Evolutionary conservation across 2,113 vertebrate genomes (phyloP).

Genomic region (Chaetura pelagica): DNA sequence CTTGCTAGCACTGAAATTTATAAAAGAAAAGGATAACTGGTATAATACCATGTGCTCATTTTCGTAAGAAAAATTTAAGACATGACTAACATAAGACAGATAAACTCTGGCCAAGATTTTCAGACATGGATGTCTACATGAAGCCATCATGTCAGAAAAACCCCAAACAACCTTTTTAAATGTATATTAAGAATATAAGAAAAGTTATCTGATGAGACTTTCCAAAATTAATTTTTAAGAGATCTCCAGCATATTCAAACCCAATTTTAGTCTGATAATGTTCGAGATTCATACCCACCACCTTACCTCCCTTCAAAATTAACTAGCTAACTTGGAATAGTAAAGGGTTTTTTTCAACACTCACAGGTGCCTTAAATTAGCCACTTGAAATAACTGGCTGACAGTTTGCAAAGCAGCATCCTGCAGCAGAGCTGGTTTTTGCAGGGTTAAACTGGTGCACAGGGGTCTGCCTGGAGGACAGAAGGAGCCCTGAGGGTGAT

Average conservation of each 20-base stretch:
- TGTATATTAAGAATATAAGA: not conserved
- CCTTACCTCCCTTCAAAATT: not conserved
- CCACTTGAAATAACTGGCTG: not conserved
- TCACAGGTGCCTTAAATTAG: not conserved
- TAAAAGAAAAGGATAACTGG: not conserved
- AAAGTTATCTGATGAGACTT: not conserved
- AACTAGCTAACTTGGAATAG: not conserved
- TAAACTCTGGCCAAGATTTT: not conserved
- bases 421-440: not conserved
- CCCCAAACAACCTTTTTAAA: no score
- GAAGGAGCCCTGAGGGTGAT: accelerated
- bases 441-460: not conserved
- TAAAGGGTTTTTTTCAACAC: not conserved
- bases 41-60: not conserved
- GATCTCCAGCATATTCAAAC: not conserved
- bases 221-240: not conserved
- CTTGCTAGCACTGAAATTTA: not conserved
- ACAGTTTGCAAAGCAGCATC: not conserved
- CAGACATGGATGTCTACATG: not conserved
- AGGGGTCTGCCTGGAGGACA: not conserved
- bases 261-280: not conserved
- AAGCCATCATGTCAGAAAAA: not conserved
- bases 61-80: not conserved
- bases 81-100: not conserved
- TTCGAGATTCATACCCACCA: not conserved